phyloP scores from a whole-genome alignment of 2,888 invertebrate genomes.

The Malachius bipustulatus region DNA sequence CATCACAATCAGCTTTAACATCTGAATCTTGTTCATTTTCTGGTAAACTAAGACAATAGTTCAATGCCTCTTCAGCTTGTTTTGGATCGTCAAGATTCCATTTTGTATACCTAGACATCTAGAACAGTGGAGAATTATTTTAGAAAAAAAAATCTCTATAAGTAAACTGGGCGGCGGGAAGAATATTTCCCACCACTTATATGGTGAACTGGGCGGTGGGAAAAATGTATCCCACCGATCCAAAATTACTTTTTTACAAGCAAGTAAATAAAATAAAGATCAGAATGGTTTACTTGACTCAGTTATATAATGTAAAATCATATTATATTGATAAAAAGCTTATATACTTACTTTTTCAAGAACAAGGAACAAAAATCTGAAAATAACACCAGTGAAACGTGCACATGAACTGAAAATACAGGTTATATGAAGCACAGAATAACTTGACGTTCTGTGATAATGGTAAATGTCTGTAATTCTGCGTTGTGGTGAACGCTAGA shows the following conservation, averaged over 20 bases:
- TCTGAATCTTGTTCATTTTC: neutral
- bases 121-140: no score
- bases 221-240: constrained; percentile 3
- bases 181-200: neutral
- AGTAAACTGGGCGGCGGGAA: constrained; percentile 2
- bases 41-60: neutral
- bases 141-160: no score
- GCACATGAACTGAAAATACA: no score
- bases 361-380: neutral
- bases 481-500: no score
- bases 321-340: neutral
- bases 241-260: neutral
- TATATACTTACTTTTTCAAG: neutral
- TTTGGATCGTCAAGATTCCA: constrained; percentile 3
- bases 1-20: neutral
- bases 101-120: neutral
- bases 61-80: constrained; percentile 1
- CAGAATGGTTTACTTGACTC: no score
- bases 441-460: no score
- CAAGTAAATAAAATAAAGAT: neutral
- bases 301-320: neutral
- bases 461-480: no score
- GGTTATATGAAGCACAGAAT: no score
- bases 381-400: neutral
- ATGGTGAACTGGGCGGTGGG: constrained; percentile 2